Evolutionary conservation across 2,888 invertebrate genomes (phyloP).

Genomic region (Poecilus cupreus): DNA sequence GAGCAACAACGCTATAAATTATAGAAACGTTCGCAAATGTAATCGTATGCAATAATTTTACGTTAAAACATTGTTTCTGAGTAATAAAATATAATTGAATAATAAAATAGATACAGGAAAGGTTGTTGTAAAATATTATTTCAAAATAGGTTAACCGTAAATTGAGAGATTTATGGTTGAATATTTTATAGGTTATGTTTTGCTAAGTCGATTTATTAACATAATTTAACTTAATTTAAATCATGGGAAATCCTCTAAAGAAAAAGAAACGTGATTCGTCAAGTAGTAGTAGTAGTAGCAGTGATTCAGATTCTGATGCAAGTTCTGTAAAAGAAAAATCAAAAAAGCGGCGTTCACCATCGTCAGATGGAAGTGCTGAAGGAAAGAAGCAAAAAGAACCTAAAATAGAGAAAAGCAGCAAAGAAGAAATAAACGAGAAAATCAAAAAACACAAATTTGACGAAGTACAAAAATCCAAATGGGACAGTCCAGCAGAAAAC

Average conservation of each 20-base stretch:
- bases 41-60: background rate
- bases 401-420: conserved; percentile 11
- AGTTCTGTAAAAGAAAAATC: conserved; percentile 37
- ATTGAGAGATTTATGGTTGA: background rate
- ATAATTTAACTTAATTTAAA: background rate
- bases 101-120: no score
- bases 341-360: conserved; percentile 30
- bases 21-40: background rate
- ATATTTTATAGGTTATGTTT: background rate
- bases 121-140: no score
- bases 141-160: no score
- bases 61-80: background rate
- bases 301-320: conserved; percentile 25
- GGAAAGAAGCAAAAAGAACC: background rate
- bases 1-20: background rate
- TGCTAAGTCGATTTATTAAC: background rate
- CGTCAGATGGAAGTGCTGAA: background rate
- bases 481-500: conserved; percentile 64
- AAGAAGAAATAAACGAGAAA: conserved; percentile 29
- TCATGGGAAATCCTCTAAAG: conserved; percentile 16
- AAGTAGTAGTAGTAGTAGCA: conserved; percentile 22
- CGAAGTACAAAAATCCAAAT: conserved; percentile 62
- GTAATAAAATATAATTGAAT: background rate
- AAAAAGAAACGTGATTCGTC: conserved; percentile 36
- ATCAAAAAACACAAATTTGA: conserved; percentile 57